Evolutionary conservation across 2,888 invertebrate species (phyloP), one percentile per base, ranked within the genome.

Genomic region (Ceratothoa steindachneri): DNA sequence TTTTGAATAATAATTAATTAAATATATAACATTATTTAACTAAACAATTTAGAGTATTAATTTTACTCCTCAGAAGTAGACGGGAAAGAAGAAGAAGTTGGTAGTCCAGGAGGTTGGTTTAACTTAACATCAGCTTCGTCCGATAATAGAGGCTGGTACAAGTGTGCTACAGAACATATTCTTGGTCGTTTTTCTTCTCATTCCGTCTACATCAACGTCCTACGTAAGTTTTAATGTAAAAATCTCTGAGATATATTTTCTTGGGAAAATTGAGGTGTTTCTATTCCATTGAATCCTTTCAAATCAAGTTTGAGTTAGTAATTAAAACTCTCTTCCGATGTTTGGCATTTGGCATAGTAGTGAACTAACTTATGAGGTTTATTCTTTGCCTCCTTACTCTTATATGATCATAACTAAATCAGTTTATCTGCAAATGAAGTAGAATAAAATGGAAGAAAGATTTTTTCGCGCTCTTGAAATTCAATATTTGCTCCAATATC

Each of bases 131-230:
- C 90, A 81, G 90, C 94, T 83, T 87, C 88, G 70, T 87, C 90
- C 68, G 89, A 91, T 80, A 92, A 95, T 86, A 92, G 92, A 73
- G 95, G 95, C 83, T 95, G 95, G 95, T 95, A 95, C 87, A 91
- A 93, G 84, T 95, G 95, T 86, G 90, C 92, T 70, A 92, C 93
- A 73, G 81, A 83, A 24, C 93, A 95, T 87, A 88, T 91, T 80
- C 88, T 93, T 82, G 83, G 83, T 2, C 76, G 78, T 69, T 82
- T 82, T 71, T 71, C 79, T 24, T 79, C 77, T 22, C 77, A 80
- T 64, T 82, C 81, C 28, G 82, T 77, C 31, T 77, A 72, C 69
- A 77, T 77, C 51, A 77, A 77, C 66, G 77, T 77, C 22, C 64
- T 74, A 30, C 72, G 77, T 77, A 30, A 74, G 77, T 74, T 1